Conservation (phyloP, 2,113 vertebrate genomes). For the Dolichotis patagonum region DNA sequence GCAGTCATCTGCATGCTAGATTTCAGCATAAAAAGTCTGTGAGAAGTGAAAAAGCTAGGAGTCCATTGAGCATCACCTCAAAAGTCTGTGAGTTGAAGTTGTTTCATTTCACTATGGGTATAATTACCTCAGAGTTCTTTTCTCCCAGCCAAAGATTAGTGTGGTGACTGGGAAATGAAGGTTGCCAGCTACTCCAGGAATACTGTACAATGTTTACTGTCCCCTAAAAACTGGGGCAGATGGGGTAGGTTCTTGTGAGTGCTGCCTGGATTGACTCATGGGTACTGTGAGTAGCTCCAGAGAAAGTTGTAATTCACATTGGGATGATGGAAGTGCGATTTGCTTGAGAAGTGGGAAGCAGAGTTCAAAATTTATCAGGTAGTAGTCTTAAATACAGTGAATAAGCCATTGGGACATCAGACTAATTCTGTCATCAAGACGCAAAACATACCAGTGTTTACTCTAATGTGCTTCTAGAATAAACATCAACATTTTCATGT, state of each 20-base stretch:
- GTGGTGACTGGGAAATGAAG: constrained; percentile 85
- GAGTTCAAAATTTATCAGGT: constrained; percentile 91
- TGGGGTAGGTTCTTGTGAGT: constrained; percentile 90
- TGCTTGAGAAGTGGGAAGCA: constrained; percentile 89
- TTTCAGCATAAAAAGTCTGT: constrained; percentile 83
- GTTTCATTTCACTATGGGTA: constrained; percentile 87
- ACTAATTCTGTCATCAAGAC: too few relatives aligned
- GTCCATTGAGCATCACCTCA: constrained; percentile 86
- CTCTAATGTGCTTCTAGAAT: too few relatives aligned
- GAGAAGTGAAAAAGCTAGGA: constrained; percentile 82
- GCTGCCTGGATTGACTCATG: constrained; percentile 83
- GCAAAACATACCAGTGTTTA: too few relatives aligned
- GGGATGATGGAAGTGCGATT: constrained; percentile 89
- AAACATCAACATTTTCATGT: too few relatives aligned
- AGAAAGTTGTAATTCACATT: constrained; percentile 93
- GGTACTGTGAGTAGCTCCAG: constrained; percentile 93
- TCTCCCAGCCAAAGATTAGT: constrained; percentile 86
- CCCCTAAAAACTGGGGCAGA: constrained; percentile 85
- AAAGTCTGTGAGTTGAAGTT: constrained; percentile 88
- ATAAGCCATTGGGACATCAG: constrained; percentile 90
- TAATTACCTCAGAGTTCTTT: constrained; percentile 93
- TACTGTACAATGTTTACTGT: constrained; percentile 94
- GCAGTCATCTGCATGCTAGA: constrained; percentile 82
- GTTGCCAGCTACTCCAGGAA: constrained; percentile 82
- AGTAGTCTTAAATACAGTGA: constrained; percentile 95